phyloP scores from a whole-genome alignment of 2,797 vertebrate genomes.

The Sebastes glaucus region DNA sequence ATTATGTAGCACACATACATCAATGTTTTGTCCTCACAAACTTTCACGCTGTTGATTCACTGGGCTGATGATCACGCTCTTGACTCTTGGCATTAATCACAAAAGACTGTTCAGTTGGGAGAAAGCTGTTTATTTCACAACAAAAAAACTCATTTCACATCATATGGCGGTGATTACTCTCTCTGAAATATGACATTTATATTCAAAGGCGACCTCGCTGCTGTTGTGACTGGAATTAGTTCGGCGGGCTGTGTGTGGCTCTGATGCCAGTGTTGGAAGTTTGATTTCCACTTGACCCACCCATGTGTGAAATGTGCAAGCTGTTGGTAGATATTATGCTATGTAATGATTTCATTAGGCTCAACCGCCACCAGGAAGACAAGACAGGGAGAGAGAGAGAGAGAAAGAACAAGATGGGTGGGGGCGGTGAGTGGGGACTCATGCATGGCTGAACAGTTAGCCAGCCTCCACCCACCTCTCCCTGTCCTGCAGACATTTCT shows the following conservation, averaged over 20 bases:
- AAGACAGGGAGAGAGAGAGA: neutral
- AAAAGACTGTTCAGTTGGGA: neutral
- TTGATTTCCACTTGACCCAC: slow-evolving; percentile 34
- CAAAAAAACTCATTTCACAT: neutral
- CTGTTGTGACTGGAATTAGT: slow-evolving; percentile 17
- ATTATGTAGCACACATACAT: slow-evolving; percentile 11
- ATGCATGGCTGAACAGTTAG: slow-evolving; percentile 33
- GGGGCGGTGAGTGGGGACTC: slow-evolving; percentile 2
- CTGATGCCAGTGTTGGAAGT: slow-evolving; percentile 23
- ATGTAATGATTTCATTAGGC: slow-evolving; percentile 44
- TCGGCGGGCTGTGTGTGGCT: slow-evolving; percentile 15
- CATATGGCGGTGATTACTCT: neutral
- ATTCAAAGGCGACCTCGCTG: neutral
- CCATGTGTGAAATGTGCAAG: slow-evolving; percentile 48
- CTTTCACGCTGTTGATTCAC: slow-evolving; percentile 5
- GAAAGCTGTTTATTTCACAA: slow-evolving; percentile 4
- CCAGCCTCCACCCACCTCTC: slow-evolving; percentile 27
- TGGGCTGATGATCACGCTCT: neutral
- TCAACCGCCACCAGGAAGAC: slow-evolving; percentile 23
- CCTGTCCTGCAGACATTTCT: slow-evolving; percentile 3
- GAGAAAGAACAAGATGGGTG: slow-evolving; percentile 4
- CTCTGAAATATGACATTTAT: slow-evolving; percentile 21
- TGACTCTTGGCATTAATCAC: slow-evolving; percentile 18
- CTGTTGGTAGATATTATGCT: slow-evolving; percentile 31
- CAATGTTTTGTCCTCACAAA: slow-evolving; percentile 19